Evolutionary conservation across 2,888 invertebrate species (phyloP), one percentile per base, ranked within the genome.

Genomic region (Diloba caeruleocephala): DNA sequence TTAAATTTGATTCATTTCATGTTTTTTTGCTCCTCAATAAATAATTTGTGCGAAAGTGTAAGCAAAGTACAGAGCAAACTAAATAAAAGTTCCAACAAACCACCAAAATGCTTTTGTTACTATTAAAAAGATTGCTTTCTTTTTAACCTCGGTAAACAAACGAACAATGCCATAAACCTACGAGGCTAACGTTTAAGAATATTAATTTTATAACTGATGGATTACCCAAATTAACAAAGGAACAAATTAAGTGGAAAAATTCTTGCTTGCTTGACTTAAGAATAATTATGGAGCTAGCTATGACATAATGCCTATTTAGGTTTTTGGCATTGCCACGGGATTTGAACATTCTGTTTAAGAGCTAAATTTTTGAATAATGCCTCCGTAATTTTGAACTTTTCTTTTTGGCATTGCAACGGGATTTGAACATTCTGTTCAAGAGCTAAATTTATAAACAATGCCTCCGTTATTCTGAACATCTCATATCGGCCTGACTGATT

Each of bases 221-320:
- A 45, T 65, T 39, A 42, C 26, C 13, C 42, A 8, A 43, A 29
- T 42, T 51, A 39, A 25, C 13, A 32, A 23, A 6, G 14, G 12
- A 34, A 48, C 33, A 42, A 52, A 46, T 65, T 34, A 21, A 60
- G 39, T 59, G 57, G 29, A 34, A 55, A 44, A 63, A 44, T 25
- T 37, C 13, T 7, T 13, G 31, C n/a, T 37, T 32, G n/a, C n/a
- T 38, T 23, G 28, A 42, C 44, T 31, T 1, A 21, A 5, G 21
- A 1, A n/a, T 3, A 21, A 7, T 7, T 21, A 31, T 37, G 21
- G 28, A 45, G 12, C 25, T 31, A 10, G 19, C 32, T 29, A 44
- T 43, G 55, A 32, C 31, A 43, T 36, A 62, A 43, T 43, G 44
- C 14, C 56, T 26, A 53, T 57, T 57, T 44, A 62, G 44, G 56